Conservation (phyloP, 2,888 invertebrate species). For the Leucania comma region DNA sequence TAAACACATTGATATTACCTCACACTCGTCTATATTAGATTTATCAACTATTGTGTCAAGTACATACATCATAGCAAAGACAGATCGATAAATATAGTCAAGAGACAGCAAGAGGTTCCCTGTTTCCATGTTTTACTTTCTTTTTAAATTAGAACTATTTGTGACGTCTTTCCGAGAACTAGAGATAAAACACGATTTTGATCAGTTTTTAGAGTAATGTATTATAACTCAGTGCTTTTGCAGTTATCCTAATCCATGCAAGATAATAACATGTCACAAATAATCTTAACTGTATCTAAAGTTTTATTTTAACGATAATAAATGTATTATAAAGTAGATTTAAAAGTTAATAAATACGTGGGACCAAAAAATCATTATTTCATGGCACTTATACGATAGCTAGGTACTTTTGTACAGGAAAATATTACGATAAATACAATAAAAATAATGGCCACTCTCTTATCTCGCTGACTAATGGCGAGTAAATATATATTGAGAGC, state of each 20-base stretch:
- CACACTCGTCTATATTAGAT: conserved; percentile 57
- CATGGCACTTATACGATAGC: conserved; percentile 71
- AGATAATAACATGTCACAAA: conserved; percentile 47
- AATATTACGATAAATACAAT: conserved; percentile 58
- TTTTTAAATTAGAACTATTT: conserved; percentile 59
- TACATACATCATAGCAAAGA: conserved; percentile 69
- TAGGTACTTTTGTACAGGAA: conserved; percentile 61
- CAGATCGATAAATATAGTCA: conserved; percentile 77
- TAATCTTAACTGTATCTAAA: conserved; percentile 57
- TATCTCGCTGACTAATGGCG: conserved; percentile 50
- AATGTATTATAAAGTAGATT: conserved; percentile 61
- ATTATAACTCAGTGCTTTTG: conserved; percentile 5
- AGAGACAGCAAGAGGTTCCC: conserved; percentile 78
- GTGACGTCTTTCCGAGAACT: conserved; percentile 33
- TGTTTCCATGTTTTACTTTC: conserved; percentile 75
- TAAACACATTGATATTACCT: conserved; percentile 69
- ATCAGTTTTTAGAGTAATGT: background rate
- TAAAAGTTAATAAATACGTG: conserved; percentile 67
- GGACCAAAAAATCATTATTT: conserved; percentile 62
- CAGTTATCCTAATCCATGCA: background rate
- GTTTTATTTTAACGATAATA: conserved; percentile 65
- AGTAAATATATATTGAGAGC: conserved; percentile 43
- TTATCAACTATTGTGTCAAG: conserved; percentile 55
- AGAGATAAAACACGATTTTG: conserved; percentile 2
- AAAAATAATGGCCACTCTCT: conserved; percentile 61